Evolutionary conservation across 2,113 vertebrate species (phyloP).

Genomic region (Corvus hawaiiensis): DNA sequence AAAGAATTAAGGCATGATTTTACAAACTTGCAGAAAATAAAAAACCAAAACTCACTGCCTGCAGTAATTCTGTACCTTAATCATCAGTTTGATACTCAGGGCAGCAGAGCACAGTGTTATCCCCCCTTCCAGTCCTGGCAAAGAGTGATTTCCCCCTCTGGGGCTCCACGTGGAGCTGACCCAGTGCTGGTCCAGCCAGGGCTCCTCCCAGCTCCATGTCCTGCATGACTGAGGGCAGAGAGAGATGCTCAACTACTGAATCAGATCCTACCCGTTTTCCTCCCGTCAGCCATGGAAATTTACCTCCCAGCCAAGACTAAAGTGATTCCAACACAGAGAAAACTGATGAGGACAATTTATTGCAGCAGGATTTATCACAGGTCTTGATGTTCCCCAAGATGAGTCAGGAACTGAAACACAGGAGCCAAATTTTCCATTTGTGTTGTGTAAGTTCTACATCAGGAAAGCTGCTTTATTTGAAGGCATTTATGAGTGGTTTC

Average conservation of each 20-base stretch:
- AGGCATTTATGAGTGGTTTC: background rate
- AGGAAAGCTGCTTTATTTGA: background rate
- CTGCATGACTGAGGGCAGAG: background rate
- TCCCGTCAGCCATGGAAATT: background rate
- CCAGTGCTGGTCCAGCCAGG: background rate
- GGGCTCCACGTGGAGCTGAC: background rate
- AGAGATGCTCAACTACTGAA: background rate
- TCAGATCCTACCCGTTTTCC: background rate
- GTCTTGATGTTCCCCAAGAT: background rate
- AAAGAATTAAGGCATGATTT: background rate
- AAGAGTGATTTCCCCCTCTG: background rate
- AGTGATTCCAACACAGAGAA: background rate
- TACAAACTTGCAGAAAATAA: background rate
- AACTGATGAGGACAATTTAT: background rate
- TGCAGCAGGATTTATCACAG: background rate
- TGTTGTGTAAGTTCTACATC: background rate
- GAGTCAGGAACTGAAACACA: background rate
- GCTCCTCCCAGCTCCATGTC: background rate
- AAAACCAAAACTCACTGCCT: background rate
- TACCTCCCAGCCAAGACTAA: background rate
- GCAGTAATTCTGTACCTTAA: background rate
- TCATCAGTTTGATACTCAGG: fast-evolving
- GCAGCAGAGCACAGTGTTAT: background rate
- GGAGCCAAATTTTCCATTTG: background rate
- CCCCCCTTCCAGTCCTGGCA: too few species aligned